Percentiles rank a stretch among this genome's conserved stretches.
phyloP scores from a whole-genome alignment of 2,888 invertebrate species.

The Agonopterix alstromeriana region DNA sequence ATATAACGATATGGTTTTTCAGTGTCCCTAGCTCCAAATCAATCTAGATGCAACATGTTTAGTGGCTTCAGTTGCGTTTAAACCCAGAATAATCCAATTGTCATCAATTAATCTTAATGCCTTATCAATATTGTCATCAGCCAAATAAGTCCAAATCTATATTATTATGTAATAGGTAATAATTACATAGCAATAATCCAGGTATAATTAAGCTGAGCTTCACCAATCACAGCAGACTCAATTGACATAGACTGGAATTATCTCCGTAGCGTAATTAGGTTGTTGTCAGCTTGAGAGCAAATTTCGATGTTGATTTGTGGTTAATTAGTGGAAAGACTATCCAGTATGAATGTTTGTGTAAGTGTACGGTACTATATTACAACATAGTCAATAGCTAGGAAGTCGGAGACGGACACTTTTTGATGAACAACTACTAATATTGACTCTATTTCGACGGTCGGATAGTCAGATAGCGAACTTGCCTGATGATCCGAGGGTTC shows the following conservation, averaged over 20 bases:
- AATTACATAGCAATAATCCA: constrained; percentile 54
- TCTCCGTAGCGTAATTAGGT: constrained; percentile 36
- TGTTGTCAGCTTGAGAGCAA: constrained; percentile 20
- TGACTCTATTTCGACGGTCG: too few species aligned
- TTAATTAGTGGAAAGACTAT: constrained; percentile 4
- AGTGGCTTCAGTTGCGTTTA: too few species aligned
- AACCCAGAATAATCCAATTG: not conserved
- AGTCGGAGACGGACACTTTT: too few species aligned
- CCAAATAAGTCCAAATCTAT: constrained; percentile 21
- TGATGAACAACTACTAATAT: too few species aligned
- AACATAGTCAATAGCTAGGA: too few species aligned
- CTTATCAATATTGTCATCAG: constrained; percentile 7
- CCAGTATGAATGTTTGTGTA: too few species aligned
- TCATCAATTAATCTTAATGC: not conserved
- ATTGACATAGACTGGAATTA: constrained; percentile 37
- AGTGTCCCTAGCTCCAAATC: too few species aligned
- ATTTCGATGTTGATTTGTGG: constrained; percentile 32
- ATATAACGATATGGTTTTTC: too few species aligned
- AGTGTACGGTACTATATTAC: too few species aligned
- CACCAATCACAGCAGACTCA: constrained; percentile 25
- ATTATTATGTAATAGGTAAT: constrained; percentile 20
- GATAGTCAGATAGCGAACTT: too few species aligned
- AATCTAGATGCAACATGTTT: too few species aligned
- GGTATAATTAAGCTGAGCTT: constrained; percentile 42
- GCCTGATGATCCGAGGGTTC: too few species aligned